These are phyloP conservation scores for Thinocorus orbignyianus DNA, from an alignment of 2,113 vertebrate genomes.

Conservation along the genomic window DNA sequence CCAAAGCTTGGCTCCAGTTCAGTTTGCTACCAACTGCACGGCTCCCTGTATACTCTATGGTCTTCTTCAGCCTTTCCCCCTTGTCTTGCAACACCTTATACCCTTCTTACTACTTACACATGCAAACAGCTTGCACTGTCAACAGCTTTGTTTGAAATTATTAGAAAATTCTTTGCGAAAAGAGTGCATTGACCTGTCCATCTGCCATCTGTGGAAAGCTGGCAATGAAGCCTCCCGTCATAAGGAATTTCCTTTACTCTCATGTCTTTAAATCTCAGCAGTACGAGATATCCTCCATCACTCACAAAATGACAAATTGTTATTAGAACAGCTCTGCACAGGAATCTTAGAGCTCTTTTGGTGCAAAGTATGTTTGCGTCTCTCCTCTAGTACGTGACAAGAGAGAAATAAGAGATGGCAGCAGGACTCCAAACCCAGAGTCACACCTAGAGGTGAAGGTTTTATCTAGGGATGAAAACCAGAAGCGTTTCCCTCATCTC, in stretches of 20 bases:
- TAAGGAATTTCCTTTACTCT: not conserved
- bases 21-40: not conserved
- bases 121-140: not conserved
- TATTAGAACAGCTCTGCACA: not conserved
- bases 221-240: not conserved
- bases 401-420: not conserved
- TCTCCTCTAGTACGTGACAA: not conserved
- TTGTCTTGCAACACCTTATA: not conserved
- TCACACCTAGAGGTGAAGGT: not conserved
- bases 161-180: not conserved
- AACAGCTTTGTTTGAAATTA: not conserved
- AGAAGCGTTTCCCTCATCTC: not conserved
- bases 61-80: not conserved
- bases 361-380: not conserved
- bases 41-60: not conserved
- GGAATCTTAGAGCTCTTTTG: not conserved
- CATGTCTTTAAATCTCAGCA: not conserved
- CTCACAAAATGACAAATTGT: not conserved
- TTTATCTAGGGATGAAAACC: not conserved
- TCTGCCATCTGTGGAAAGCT: not conserved
- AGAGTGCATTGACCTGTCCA: not conserved
- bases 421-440: not conserved
- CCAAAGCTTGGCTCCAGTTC: not conserved
- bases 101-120: not conserved
- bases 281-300: not conserved